Evolutionary conservation across 2,888 invertebrate genomes (phyloP).

Genomic region (Serrognathus titanus): DNA sequence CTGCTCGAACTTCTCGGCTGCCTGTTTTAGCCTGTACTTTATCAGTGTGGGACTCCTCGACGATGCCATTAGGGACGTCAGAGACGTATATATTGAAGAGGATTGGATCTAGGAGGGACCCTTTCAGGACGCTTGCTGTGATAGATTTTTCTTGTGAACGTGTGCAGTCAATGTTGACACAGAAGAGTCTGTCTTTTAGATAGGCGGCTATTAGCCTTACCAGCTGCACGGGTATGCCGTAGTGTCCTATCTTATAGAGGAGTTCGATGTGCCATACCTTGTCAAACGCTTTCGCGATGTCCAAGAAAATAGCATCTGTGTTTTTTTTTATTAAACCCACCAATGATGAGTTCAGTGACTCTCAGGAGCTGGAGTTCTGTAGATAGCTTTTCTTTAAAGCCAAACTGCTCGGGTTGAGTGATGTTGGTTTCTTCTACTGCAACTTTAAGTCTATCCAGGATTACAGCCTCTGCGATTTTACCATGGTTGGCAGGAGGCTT

Average conservation of each 20-base stretch:
- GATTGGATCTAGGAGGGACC: neutral
- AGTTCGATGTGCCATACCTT: neutral
- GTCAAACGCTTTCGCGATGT: conserved; percentile 12
- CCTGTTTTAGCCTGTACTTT: neutral
- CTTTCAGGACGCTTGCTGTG: neutral
- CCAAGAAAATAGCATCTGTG: conserved; percentile 11
- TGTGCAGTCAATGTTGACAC: too few species aligned
- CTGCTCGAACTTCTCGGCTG: neutral
- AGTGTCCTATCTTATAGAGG: conserved; percentile 4
- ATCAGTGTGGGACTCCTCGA: neutral
- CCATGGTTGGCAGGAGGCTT: too few species aligned
- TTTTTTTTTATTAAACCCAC: neutral
- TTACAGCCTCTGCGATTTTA: conserved; percentile 1
- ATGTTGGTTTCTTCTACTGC: conserved; percentile 6
- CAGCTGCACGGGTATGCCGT: neutral
- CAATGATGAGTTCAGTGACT: conserved; percentile 5
- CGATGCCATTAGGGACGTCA: neutral
- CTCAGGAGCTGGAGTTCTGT: conserved; percentile 13
- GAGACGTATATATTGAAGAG: conserved; percentile 5
- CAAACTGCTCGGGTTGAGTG: conserved; percentile 12
- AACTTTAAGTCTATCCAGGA: conserved; percentile 1
- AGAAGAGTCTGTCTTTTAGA: neutral
- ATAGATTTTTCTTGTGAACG: too few species aligned
- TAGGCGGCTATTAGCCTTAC: neutral
- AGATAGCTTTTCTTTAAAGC: conserved; percentile 11